Conservation (phyloP, 2,113 vertebrate species). For the Gambusia affinis region DNA sequence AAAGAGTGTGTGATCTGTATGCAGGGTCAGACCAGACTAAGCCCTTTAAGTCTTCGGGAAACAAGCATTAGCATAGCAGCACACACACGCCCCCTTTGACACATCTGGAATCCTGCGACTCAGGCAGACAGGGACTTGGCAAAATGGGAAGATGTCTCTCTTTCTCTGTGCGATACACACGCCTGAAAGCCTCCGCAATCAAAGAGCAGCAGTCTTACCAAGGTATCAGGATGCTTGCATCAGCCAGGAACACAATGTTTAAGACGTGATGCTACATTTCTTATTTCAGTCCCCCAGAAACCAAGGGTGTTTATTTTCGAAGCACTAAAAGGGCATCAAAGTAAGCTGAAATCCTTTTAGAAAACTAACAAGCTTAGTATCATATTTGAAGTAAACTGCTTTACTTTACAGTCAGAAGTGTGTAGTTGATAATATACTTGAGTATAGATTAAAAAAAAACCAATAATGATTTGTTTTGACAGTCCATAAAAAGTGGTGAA, state of each 20-base stretch:
- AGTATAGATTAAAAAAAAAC: neutral
- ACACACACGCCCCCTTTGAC: slow-evolving; percentile 56
- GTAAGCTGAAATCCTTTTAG: neutral
- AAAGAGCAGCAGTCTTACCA: slow-evolving; percentile 64
- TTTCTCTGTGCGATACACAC: slow-evolving; percentile 38
- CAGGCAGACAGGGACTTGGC: slow-evolving; percentile 64
- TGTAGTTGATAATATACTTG: neutral
- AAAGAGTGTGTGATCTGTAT: slow-evolving; percentile 79
- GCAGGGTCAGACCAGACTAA: slow-evolving; percentile 79
- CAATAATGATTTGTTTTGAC: neutral
- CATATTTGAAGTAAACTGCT: neutral
- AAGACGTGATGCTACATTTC: slow-evolving; percentile 52
- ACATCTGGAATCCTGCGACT: slow-evolving; percentile 70
- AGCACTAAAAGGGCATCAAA: neutral
- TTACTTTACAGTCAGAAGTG: neutral
- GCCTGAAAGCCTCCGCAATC: slow-evolving; percentile 55
- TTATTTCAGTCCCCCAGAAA: slow-evolving; percentile 43
- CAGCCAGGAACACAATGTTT: slow-evolving; percentile 55
- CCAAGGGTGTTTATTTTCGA: slow-evolving; percentile 1
- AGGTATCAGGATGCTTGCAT: slow-evolving; percentile 68
- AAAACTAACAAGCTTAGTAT: neutral
- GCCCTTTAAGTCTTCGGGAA: slow-evolving; percentile 79
- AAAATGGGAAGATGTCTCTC: slow-evolving; percentile 60
- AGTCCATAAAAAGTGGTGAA: neutral
- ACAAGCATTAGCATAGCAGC: slow-evolving; percentile 77